Evolutionary conservation across 2,113 vertebrate species (phyloP).

Genomic region (Cololabis saira): DNA sequence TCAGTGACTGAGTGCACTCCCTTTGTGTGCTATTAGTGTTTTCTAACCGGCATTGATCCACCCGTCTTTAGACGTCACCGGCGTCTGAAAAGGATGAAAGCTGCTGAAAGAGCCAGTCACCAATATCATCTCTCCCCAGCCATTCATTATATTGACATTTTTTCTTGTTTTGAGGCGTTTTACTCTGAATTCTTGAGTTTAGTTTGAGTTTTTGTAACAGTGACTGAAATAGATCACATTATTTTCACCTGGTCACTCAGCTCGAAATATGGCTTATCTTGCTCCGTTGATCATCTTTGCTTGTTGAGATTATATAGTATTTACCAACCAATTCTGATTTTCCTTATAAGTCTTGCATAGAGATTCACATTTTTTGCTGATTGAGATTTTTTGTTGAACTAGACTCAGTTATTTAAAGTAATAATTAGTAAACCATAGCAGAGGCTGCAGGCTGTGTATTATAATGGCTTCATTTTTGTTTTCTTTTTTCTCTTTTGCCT

Average conservation of each 20-base stretch:
- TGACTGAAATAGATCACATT: conserved; percentile 23
- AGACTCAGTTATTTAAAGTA: too few species aligned
- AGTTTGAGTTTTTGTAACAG: conserved; percentile 32
- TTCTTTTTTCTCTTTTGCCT: too few species aligned
- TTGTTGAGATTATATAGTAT: too few species aligned
- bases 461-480: too few species aligned
- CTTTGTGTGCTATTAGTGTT: conserved; percentile 63
- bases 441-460: too few species aligned
- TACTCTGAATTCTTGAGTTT: conserved; percentile 51
- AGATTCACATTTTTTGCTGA: too few species aligned
- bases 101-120: conserved; percentile 44
- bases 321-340: too few species aligned
- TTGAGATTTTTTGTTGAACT: too few species aligned
- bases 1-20: conserved; percentile 41
- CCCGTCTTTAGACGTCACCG: conserved; percentile 51
- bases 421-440: too few species aligned
- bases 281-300: too few species aligned
- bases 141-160: conserved; percentile 16
- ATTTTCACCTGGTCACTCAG: conserved; percentile 40
- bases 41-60: conserved; percentile 65
- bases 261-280: conserved; percentile 8
- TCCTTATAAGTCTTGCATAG: too few species aligned
- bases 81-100: conserved; percentile 60
- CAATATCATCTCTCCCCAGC: conserved; percentile 57
- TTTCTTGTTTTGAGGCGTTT: conserved; percentile 28